A percentile compares a stretch with the other conserved stretches of the same genome.
Conservation (phyloP, 1,140 invertebrate species). For the Microplitis demolitor region DNA sequence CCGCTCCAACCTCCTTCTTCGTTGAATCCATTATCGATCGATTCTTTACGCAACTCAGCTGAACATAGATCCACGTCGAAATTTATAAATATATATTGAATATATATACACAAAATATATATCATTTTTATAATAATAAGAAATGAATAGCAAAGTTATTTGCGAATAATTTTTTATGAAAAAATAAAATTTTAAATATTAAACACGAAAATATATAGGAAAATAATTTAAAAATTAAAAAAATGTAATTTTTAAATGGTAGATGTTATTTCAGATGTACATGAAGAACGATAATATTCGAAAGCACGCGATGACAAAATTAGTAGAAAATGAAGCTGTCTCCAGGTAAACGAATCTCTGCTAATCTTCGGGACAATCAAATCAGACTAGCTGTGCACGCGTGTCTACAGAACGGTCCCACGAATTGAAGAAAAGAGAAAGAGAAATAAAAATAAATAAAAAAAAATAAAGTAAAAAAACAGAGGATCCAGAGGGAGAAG, state of each 20-base stretch:
- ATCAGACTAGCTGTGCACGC: constrained; percentile 13
- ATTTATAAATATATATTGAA: not conserved
- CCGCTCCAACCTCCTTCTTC: constrained; percentile 5
- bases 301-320: constrained; percentile 10
- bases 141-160: too few relatives aligned
- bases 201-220: not conserved
- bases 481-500: not conserved
- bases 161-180: too few relatives aligned
- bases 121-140: too few relatives aligned
- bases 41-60: constrained; percentile 22
- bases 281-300: not conserved
- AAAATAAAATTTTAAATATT: not conserved
- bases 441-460: not conserved
- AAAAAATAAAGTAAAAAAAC: not conserved
- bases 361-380: constrained; percentile 25
- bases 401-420: constrained; percentile 7
- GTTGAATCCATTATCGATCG: constrained; percentile 51
- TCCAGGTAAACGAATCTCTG: constrained; percentile 17
- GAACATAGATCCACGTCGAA: constrained; percentile 1
- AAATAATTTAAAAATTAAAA: not conserved
- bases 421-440: constrained; percentile 16
- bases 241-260: not conserved
- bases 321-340: constrained; percentile 21
- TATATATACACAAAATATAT: too few relatives aligned
- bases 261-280: not conserved